phyloP scores from a whole-genome alignment of 2,113 vertebrate genomes.

The Aldabrachelys gigantea region DNA sequence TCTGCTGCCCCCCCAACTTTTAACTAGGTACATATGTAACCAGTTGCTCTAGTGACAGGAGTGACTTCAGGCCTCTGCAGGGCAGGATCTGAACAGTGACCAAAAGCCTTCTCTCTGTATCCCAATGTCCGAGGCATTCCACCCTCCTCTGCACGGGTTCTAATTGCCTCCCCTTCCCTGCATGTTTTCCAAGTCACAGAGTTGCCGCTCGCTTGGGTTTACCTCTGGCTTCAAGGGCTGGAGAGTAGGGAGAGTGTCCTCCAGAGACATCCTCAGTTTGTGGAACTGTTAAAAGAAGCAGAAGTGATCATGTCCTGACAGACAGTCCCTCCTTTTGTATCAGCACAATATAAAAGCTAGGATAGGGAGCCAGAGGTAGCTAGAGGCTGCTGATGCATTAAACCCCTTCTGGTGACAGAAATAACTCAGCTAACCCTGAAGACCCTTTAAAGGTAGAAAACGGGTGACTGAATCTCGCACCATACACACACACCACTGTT shows the following conservation, averaged over 20 bases:
- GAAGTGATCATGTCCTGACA: neutral
- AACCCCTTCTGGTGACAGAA: neutral
- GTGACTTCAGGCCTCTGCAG: neutral
- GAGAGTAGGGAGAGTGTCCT: slow-evolving; percentile 53
- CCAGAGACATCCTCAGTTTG: slow-evolving; percentile 68
- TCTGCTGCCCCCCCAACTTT: neutral
- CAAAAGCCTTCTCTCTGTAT: neutral
- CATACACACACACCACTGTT: too few relatives aligned
- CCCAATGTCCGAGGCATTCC: neutral
- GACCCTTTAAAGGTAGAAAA: neutral
- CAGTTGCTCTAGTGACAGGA: neutral
- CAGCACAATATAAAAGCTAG: neutral
- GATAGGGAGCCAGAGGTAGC: neutral
- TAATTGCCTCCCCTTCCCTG: neutral
- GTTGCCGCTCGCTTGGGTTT: neutral
- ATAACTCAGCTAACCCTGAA: neutral
- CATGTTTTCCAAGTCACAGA: neutral
- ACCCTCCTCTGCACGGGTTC: neutral
- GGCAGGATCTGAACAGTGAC: neutral
- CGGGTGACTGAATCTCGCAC: neutral
- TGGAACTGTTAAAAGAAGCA: slow-evolving; percentile 62
- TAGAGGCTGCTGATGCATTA: neutral
- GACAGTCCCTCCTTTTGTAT: neutral
- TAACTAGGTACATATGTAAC: neutral
- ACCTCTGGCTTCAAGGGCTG: slow-evolving; percentile 44